Evolutionary conservation across 1,140 invertebrate genomes (phyloP).

Genomic region (Kradibia gibbosae): DNA sequence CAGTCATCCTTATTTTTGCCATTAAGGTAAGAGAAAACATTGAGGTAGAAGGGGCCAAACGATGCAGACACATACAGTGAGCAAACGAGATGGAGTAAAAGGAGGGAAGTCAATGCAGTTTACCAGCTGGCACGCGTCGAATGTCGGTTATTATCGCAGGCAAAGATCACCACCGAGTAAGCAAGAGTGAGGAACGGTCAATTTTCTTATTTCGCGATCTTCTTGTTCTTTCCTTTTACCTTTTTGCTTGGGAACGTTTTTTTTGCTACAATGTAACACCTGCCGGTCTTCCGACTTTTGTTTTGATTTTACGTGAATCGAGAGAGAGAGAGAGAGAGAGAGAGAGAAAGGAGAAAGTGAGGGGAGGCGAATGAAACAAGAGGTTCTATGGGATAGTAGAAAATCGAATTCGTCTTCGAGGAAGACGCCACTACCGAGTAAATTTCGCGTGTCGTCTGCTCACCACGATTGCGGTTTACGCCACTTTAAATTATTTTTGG

Average conservation of each 20-base stretch:
- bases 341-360: background rate
- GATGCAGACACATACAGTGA: constrained; percentile 2
- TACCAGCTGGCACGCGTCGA: constrained; percentile 49
- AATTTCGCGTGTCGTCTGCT: constrained; percentile 34
- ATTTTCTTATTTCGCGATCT: constrained; percentile 40
- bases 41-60: background rate
- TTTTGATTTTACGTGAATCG: constrained; percentile 30
- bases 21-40: background rate
- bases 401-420: constrained; percentile 20
- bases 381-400: too few relatives aligned
- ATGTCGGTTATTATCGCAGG: constrained; percentile 38
- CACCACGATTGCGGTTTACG: constrained; percentile 21
- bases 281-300: constrained; percentile 32
- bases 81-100: background rate
- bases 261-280: constrained; percentile 43
- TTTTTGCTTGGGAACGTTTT: constrained; percentile 20
- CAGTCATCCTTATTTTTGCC: constrained; percentile 8
- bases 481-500: constrained; percentile 34
- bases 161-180: constrained; percentile 4
- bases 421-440: constrained; percentile 25
- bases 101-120: constrained; percentile 22
- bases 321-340: background rate
- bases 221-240: constrained; percentile 13
- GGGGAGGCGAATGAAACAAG: background rate
- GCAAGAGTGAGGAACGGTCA: background rate